phyloP scores from a whole-genome alignment of 1,140 invertebrate genomes.

The Zophobas morio region DNA sequence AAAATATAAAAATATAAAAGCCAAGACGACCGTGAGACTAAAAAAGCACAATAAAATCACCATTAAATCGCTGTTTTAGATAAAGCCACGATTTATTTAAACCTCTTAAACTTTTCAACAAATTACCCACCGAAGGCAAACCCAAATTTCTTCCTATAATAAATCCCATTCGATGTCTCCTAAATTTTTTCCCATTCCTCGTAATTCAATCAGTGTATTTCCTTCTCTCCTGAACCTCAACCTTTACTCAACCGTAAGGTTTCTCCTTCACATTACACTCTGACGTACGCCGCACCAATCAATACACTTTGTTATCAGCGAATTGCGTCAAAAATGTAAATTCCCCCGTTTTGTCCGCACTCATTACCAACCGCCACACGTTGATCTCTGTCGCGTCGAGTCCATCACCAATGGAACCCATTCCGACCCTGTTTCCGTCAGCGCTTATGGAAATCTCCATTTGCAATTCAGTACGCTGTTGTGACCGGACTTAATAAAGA shows the following conservation, averaged over 20 bases:
- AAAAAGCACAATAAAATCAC: background rate
- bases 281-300: conserved; percentile 6
- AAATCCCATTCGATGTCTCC: too few species aligned
- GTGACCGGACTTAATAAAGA: conserved; percentile 34
- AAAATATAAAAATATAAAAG: background rate
- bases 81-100: too few species aligned
- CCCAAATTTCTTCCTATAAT: too few species aligned
- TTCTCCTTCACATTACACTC: background rate
- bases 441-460: conserved; percentile 23
- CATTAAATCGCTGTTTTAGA: too few species aligned
- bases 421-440: conserved; percentile 1
- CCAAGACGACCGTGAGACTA: background rate
- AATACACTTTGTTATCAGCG: conserved; percentile 13
- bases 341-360: conserved; percentile 5
- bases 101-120: too few species aligned
- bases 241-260: background rate
- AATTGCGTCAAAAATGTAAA: conserved; percentile 10
- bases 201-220: too few species aligned
- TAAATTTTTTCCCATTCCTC: too few species aligned
- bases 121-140: too few species aligned
- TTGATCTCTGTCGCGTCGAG: conserved; percentile 11
- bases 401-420: conserved; percentile 6
- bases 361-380: conserved; percentile 12
- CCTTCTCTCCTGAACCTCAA: too few species aligned
- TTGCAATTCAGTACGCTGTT: conserved; percentile 3